Evolutionary conservation across 2,888 invertebrate species (phyloP).

Genomic region (Synergus gifuensis): DNA sequence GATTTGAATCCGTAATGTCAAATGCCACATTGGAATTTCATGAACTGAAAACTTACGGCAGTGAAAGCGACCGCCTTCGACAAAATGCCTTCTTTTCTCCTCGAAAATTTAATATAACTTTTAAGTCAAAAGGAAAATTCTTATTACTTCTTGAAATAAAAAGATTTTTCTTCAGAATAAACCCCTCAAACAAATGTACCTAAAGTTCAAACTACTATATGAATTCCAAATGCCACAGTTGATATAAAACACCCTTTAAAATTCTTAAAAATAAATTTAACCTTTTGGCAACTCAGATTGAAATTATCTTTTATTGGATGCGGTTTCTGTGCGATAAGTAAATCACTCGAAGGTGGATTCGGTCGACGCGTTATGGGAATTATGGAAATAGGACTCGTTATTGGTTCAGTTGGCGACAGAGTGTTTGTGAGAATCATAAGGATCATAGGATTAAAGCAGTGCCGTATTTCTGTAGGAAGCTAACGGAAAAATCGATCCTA

Average conservation of each 20-base stretch:
- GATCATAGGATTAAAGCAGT: constrained; percentile 29
- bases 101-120: neutral
- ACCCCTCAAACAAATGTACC: no score
- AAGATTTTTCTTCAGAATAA: no score
- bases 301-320: constrained; percentile 11
- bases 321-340: constrained; percentile 5
- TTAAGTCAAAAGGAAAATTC: neutral
- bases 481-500: neutral
- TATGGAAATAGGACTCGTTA: constrained; percentile 41
- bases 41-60: neutral
- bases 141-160: neutral
- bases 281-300: neutral
- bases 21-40: constrained; percentile 9
- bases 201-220: no score
- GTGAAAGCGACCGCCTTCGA: neutral
- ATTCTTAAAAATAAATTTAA: no score
- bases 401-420: constrained; percentile 14
- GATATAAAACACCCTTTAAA: no score
- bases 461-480: constrained; percentile 12
- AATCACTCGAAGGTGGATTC: neutral
- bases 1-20: constrained; percentile 6
- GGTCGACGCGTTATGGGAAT: constrained; percentile 27
- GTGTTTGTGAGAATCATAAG: constrained; percentile 27
- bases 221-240: no score
- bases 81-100: neutral